Evolutionary conservation across 2,888 invertebrate genomes (phyloP), one percentile per base, ranked within the genome.

Genomic region (Drosophila aldrichi): DNA sequence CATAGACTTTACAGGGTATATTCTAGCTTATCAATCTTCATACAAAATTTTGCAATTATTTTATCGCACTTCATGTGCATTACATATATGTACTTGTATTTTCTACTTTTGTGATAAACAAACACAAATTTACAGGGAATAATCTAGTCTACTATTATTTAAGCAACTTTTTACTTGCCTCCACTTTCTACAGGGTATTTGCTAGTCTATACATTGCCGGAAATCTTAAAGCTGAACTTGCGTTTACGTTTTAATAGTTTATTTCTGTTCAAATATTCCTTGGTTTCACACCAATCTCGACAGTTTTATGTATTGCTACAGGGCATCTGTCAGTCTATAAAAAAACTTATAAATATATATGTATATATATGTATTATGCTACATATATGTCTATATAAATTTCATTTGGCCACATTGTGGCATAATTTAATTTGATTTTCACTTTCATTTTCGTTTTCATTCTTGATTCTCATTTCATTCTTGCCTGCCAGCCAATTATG

Each of bases 351-450:
- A n/a, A 4, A 10, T 7, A 20, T 9, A 41, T 18, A 20, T 20
- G 43, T 18, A 29, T 29, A 44, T 16, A 16, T n/a, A 29, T 29
- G n/a, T 29, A 10, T 14, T 48, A 25, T n/a, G 2, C 12, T 46
- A 38, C 25, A 25, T 38, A 22, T 6, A 16, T 16, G 36, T 10
- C 4, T 22, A n/a, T 38, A 56, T 16, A 36, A n/a, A 48, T 58
- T 58, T 38, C 38, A 40, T 59, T 58, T 57, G 40, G 29, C 29
- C 58, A 63, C 44, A 67, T 67, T 74, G 44, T 43, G 56, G 61
- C 62, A 70, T 70, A 70, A 79, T 77, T 77, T 60, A 67, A 79
- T 77, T 77, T 79, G 69, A 52, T 69, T 56, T 59, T 59, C 55
- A 59, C 41, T 70, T 60, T 74, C 51, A 62, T 34, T 69, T 65